Percentiles rank a stretch among this genome's conserved stretches.
phyloP scores from a whole-genome alignment of 2,888 invertebrate species.

The Drosophila setosimentum region DNA sequence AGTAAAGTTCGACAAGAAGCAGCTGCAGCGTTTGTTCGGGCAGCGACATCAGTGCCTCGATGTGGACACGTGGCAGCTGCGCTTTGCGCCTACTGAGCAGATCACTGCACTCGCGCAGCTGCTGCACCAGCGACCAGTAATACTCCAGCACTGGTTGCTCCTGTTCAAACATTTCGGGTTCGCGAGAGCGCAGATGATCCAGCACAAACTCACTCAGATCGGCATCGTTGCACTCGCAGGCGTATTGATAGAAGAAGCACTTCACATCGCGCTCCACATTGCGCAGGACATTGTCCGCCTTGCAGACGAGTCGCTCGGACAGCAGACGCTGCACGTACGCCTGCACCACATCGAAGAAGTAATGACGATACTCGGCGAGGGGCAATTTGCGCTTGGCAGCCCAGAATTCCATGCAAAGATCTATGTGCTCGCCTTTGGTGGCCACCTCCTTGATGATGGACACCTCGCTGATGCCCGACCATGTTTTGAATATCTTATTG shows the following conservation, averaged over 20 bases:
- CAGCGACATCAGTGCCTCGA: slow-evolving; percentile 82
- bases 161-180: slow-evolving; percentile 79
- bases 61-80: slow-evolving; percentile 74
- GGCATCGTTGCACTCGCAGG: slow-evolving; percentile 87
- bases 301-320: slow-evolving; percentile 82
- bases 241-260: slow-evolving; percentile 85
- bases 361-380: slow-evolving; percentile 70
- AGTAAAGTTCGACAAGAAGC: slow-evolving; percentile 82
- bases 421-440: slow-evolving; percentile 84
- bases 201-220: slow-evolving; percentile 89
- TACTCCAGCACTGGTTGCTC: slow-evolving; percentile 75
- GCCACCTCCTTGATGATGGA: slow-evolving; percentile 83
- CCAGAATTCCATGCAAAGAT: slow-evolving; percentile 83
- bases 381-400: slow-evolving; percentile 75
- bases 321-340: slow-evolving; percentile 83
- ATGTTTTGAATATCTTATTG: slow-evolving; percentile 83
- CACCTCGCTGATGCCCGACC: slow-evolving; percentile 82
- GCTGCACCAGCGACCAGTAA: slow-evolving; percentile 79
- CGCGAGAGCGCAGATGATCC: slow-evolving; percentile 87
- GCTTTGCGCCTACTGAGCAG: slow-evolving; percentile 42
- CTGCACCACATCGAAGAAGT: slow-evolving; percentile 83
- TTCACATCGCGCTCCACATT: slow-evolving; percentile 83
- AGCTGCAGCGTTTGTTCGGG: slow-evolving; percentile 75
- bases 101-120: slow-evolving; percentile 67
- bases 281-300: slow-evolving; percentile 80